Base-by-base conservation (phyloP, 2,113 vertebrate genomes). In the Oxyura jamaicensis region DNA sequence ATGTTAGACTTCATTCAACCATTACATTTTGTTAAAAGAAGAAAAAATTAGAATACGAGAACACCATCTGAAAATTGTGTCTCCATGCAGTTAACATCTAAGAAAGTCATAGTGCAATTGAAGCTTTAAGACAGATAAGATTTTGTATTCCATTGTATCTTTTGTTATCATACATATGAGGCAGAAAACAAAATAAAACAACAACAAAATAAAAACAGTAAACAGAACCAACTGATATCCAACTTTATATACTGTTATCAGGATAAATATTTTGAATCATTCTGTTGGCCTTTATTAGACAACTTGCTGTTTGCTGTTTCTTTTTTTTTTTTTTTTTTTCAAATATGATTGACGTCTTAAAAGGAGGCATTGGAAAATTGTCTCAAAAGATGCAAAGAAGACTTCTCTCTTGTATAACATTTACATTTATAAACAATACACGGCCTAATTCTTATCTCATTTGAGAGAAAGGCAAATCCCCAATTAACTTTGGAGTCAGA, bases 261-360 rank as follows among this genome's bases (percentile, higher is more conserved):
- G n/a, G 7, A 50, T 7, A 83, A 67, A 67, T 19, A 41, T 1
- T 66, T 63, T 41, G 10, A 89, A 60, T 33, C 75, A 48, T 69
- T 82, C 18, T 52, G 5, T 36, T 72, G 31, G 4, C 2, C 6
- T 86, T 62, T 78, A 55, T n/a, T 77, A 50, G 18, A 25, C 1
- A 77, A 28, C 5, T 55, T 22, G 5, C 0, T 58, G 12, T 28
- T 73, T 72, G 4, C 46, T 66, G 5, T 17, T 62, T 1, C 0
- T 29, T 19, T 10, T 46, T 46, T 19, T 46, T 46, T 21, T 5
- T 17, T 58, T 1, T 0, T 5, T 17, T 58, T 1, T 0, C 53
- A 76, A 62, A 39, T 28, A 35, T 8, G 10, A 74, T 10, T 1
- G 0, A 14, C 10, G 26, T 23, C 21, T 73, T 63, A 58, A 79